phyloP scores from a whole-genome alignment of 2,888 invertebrate species.

The Linnaemya tessellans region DNA sequence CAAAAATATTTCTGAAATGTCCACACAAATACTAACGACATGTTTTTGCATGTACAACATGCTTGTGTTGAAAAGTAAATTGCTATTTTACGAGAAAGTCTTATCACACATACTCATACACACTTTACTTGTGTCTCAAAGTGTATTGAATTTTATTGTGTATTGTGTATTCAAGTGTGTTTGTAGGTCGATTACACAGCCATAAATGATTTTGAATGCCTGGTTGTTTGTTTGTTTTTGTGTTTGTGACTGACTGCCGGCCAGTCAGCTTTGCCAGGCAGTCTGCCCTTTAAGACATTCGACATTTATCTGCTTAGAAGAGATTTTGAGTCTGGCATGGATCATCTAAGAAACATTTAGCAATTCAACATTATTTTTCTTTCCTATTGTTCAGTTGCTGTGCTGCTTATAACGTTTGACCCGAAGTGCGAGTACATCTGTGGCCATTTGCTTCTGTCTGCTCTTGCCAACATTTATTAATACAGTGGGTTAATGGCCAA shows the following conservation, averaged over 20 bases:
- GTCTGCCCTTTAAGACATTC: conserved; percentile 21
- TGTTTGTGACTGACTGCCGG: not conserved
- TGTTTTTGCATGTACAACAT: conserved; percentile 2
- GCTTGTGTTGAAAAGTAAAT: conserved; percentile 27
- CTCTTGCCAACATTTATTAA: conserved; percentile 17
- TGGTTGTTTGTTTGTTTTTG: not conserved
- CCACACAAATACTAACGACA: conserved; percentile 15
- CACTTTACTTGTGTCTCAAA: not conserved
- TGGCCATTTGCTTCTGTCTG: conserved; percentile 79
- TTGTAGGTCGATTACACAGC: conserved; percentile 56
- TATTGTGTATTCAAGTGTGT: conserved; percentile 5
- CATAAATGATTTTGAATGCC: conserved; percentile 34
- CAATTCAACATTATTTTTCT: conserved; percentile 51
- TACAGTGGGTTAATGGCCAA: conserved; percentile 48
- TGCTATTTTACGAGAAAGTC: conserved; percentile 31
- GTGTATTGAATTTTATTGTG: conserved; percentile 22
- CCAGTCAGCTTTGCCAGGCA: not conserved
- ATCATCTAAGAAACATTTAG: conserved; percentile 42
- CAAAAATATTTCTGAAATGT: conserved; percentile 65
- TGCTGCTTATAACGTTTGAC: conserved; percentile 43
- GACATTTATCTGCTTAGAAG: conserved; percentile 31
- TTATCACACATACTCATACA: not conserved
- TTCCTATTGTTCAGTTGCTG: conserved; percentile 20
- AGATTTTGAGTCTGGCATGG: conserved; percentile 50
- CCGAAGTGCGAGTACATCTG: conserved; percentile 76